Conservation (phyloP, 2,113 vertebrate genomes). For the Laticauda colubrina region DNA sequence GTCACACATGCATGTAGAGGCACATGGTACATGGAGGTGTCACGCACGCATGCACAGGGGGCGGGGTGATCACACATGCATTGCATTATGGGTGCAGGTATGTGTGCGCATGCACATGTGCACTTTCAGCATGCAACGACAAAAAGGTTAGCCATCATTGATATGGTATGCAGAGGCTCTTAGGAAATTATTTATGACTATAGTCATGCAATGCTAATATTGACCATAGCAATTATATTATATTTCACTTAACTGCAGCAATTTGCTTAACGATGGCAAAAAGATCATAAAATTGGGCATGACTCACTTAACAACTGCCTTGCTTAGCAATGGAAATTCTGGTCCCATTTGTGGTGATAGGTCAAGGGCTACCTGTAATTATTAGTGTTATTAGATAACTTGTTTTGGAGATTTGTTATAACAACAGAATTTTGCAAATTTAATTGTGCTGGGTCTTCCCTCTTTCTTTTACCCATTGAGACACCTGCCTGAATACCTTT, state of each 20-base stretch:
- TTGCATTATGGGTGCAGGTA: no score
- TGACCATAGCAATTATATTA: background rate
- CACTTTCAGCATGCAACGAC: no score
- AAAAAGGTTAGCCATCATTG: no score
- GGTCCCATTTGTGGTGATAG: background rate
- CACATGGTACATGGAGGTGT: no score
- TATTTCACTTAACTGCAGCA: background rate
- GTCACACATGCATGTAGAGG: no score
- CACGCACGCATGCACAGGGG: no score
- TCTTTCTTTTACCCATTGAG: background rate
- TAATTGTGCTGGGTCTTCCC: background rate
- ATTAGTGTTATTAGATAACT: background rate
- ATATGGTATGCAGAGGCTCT: background rate
- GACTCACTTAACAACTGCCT: background rate
- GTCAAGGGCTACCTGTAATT: background rate
- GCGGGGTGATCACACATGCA: no score
- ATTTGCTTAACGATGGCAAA: background rate
- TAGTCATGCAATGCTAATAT: background rate
- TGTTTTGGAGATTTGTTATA: background rate
- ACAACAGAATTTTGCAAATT: background rate
- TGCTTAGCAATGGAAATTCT: background rate
- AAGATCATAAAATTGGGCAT: background rate
- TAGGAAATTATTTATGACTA: background rate
- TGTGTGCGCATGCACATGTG: no score
- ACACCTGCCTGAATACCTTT: background rate